phyloP scores from a whole-genome alignment of 2,113 vertebrate species.

The Vulpes vulpes region DNA sequence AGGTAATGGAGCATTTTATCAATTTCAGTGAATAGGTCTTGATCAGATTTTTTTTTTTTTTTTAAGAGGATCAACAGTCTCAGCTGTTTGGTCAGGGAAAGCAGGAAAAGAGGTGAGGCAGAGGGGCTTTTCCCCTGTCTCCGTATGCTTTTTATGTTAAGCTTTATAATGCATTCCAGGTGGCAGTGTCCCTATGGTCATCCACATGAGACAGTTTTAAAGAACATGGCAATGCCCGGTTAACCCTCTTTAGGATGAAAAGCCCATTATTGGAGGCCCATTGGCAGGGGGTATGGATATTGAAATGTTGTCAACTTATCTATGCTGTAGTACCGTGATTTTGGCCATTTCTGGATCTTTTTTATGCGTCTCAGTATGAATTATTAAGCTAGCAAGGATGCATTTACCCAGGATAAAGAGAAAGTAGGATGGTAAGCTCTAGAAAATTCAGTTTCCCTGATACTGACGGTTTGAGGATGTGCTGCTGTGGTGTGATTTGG shows the following conservation, averaged over 20 bases:
- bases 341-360: neutral
- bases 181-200: neutral
- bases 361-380: conserved; percentile 19
- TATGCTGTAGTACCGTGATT: neutral
- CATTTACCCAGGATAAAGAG: neutral
- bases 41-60: conserved; percentile 69
- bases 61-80: conserved; percentile 58
- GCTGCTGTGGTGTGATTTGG: neutral
- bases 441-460: neutral
- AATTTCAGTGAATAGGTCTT: conserved; percentile 77
- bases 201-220: conserved; percentile 21
- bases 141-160: conserved; percentile 35
- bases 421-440: neutral
- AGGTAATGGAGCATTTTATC: conserved; percentile 83
- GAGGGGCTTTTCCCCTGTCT: neutral
- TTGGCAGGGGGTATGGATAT: neutral
- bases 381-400: neutral
- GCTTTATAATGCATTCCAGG: conserved; percentile 74
- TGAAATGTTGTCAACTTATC: neutral
- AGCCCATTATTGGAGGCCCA: neutral
- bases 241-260: conserved; percentile 38
- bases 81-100: conserved; percentile 45
- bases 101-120: conserved; percentile 42
- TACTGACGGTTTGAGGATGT: neutral
- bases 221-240: neutral